phyloP scores from a whole-genome alignment of 2,888 invertebrate genomes.

The Apamea epomidion region DNA sequence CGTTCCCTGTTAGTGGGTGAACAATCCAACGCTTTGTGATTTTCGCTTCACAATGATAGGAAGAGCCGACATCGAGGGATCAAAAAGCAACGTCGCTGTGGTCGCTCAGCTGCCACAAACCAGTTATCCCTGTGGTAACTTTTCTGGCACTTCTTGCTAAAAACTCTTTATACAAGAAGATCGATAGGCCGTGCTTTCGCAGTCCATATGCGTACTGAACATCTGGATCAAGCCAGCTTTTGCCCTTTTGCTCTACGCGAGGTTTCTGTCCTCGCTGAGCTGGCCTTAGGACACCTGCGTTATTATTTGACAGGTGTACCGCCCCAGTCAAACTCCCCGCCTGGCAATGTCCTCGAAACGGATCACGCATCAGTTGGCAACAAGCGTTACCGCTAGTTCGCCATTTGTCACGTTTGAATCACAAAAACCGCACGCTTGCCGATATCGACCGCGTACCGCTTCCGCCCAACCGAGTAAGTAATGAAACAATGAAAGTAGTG shows the following conservation, averaged over 20 bases:
- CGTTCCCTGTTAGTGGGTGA: slow-evolving; percentile 92
- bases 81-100: slow-evolving; percentile 93
- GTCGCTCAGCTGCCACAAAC: slow-evolving; percentile 92
- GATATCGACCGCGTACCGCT: slow-evolving; percentile 71
- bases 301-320: slow-evolving; percentile 91
- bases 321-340: slow-evolving; percentile 92
- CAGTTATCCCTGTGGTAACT: slow-evolving; percentile 94
- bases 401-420: slow-evolving; percentile 87
- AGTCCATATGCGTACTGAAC: too few relatives aligned
- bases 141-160: slow-evolving; percentile 93
- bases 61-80: slow-evolving; percentile 79
- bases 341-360: slow-evolving; percentile 91
- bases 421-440: slow-evolving; percentile 72
- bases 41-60: slow-evolving; percentile 94
- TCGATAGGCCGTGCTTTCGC: slow-evolving; percentile 92
- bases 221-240: too few relatives aligned
- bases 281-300: slow-evolving; percentile 92
- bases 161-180: slow-evolving; percentile 91
- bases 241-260: slow-evolving; percentile 92
- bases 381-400: slow-evolving; percentile 70
- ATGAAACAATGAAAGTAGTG: slow-evolving; percentile 55
- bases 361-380: slow-evolving; percentile 83
- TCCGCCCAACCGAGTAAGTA: slow-evolving; percentile 65
- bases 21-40: slow-evolving; percentile 93
- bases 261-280: slow-evolving; percentile 93